Evolutionary conservation across 2,797 vertebrate genomes (phyloP).

Genomic region (Hyperoplus lanceolatus): DNA sequence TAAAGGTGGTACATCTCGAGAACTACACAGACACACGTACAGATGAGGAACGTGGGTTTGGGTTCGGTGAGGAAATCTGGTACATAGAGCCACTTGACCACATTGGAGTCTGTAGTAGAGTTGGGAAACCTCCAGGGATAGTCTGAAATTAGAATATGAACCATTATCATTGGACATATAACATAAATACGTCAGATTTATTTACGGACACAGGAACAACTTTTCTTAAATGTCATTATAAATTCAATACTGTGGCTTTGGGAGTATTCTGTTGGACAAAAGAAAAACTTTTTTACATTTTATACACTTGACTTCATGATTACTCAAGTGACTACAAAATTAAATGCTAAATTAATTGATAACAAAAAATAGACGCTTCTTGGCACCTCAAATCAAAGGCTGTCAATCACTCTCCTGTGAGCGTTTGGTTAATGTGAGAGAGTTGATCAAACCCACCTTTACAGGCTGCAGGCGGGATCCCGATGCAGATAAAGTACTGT

Average conservation of each 20-base stretch:
- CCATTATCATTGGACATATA: not conserved
- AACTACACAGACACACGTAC: constrained; percentile 83
- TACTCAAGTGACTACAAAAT: not conserved
- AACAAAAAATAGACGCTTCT: not conserved
- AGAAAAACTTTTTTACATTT: not conserved
- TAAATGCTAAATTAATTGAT: not conserved
- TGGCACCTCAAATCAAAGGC: not conserved
- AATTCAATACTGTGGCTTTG: constrained; percentile 5
- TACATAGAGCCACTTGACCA: constrained; percentile 98
- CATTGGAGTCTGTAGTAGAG: constrained; percentile 89
- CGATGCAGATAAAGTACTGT: constrained; percentile 97
- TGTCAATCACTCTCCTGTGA: not conserved
- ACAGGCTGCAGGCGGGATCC: constrained; percentile 95
- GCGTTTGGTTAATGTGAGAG: not conserved
- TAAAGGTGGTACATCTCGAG: not conserved
- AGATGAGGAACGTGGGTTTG: constrained; percentile 92
- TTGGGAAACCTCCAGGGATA: constrained; percentile 94
- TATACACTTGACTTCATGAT: not conserved
- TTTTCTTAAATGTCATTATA: not conserved
- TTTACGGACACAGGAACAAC: not conserved
- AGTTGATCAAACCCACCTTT: constrained; percentile 85
- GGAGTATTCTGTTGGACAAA: not conserved
- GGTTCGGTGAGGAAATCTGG: constrained; percentile 93
- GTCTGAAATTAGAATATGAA: constrained; percentile 83
- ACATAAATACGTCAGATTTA: not conserved